Evolutionary conservation across 2,888 invertebrate species (phyloP).

Genomic region (Lasioglossum morio): DNA sequence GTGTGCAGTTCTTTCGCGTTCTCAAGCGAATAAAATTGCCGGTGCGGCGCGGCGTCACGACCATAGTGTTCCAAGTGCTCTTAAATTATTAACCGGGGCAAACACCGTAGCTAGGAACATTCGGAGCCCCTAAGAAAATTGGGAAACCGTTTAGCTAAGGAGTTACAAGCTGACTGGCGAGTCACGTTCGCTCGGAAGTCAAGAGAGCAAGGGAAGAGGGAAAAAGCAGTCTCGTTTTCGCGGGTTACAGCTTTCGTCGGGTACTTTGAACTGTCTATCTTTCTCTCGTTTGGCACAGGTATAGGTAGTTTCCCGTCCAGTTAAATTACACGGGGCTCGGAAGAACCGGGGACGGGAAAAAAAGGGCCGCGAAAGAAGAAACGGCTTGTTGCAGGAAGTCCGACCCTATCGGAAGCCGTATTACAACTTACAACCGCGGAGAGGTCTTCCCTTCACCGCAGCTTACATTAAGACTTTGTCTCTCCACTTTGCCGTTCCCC

Average conservation of each 20-base stretch:
- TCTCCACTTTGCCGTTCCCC: not conserved
- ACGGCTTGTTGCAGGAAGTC: not conserved
- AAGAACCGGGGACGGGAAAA: not conserved
- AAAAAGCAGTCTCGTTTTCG: not conserved
- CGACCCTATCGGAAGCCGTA: slow-evolving; percentile 23
- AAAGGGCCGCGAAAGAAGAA: slow-evolving; percentile 3
- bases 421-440: not conserved
- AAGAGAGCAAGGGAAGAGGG: not conserved
- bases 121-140: not conserved
- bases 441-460: slow-evolving; percentile 7
- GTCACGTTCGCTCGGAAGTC: not conserved
- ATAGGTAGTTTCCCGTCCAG: slow-evolving; percentile 1
- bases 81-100: not conserved
- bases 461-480: not conserved
- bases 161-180: not conserved
- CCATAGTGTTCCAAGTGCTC: not conserved
- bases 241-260: not conserved
- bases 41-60: not conserved
- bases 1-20: not conserved
- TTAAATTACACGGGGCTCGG: slow-evolving; percentile 20
- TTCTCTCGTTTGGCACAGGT: not conserved
- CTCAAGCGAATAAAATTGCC: not conserved
- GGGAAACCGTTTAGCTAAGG: not conserved
- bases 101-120: not conserved
- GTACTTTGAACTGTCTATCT: not conserved